Percentiles rank a stretch among this genome's conserved stretches.
These are phyloP conservation scores for Blastomussa wellsi DNA, from an alignment of 92 coral and sea anemone genomes.

Conservation along the genomic window DNA sequence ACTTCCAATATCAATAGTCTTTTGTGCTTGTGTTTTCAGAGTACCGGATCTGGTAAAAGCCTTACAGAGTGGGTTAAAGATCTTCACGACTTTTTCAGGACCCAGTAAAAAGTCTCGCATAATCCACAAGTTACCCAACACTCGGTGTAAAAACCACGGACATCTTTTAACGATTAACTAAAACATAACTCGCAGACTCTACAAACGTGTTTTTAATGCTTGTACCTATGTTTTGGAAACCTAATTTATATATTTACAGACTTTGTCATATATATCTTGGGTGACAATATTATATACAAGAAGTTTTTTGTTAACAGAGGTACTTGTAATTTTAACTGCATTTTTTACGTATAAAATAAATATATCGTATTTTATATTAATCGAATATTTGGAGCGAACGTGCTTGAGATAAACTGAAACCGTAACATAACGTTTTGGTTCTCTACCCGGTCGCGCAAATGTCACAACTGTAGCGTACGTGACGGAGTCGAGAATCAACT, in stretches of 20 bases:
- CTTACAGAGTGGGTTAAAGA: conserved; percentile 68
- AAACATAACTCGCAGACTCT: neutral
- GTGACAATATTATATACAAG: conserved; percentile 56
- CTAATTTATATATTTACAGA: conserved; percentile 58
- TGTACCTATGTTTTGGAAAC: conserved; percentile 24
- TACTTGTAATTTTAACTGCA: conserved; percentile 18
- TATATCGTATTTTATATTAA: conserved; percentile 52
- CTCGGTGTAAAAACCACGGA: neutral
- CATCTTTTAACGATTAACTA: neutral
- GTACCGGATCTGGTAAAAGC: conserved; percentile 23
- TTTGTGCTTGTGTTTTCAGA: conserved; percentile 46
- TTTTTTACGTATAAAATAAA: conserved; percentile 47
- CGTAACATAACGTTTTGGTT: conserved; percentile 21
- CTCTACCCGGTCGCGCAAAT: neutral
- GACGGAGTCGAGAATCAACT: conserved; percentile 1
- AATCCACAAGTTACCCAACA: neutral
- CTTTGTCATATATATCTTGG: conserved; percentile 49
- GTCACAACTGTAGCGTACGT: neutral
- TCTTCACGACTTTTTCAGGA: conserved; percentile 65
- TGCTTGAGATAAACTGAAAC: neutral
- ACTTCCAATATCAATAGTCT: neutral
- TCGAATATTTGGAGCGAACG: conserved; percentile 9
- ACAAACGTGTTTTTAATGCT: conserved; percentile 46
- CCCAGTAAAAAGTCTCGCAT: conserved; percentile 27
- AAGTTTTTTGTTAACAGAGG: conserved; percentile 27